Evolutionary conservation across 2,888 invertebrate genomes (phyloP).

Genomic region (Eulithis testata): DNA sequence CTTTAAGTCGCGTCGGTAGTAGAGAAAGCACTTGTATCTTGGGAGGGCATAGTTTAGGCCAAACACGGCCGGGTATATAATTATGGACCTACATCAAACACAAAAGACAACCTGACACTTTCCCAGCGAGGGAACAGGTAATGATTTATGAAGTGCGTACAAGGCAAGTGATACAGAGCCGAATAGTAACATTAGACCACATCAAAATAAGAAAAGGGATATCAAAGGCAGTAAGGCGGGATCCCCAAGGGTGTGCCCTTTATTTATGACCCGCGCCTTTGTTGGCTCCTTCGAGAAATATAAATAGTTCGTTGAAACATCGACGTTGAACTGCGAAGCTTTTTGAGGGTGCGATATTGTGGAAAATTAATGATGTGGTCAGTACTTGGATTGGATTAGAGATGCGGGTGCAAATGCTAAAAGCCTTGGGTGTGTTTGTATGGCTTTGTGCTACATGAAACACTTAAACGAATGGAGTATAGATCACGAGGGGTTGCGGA

Average conservation of each 20-base stretch:
- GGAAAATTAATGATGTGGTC: constrained; percentile 84
- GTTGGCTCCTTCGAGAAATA: constrained; percentile 77
- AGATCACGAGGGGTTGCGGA: constrained; percentile 49
- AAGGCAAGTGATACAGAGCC: constrained; percentile 69
- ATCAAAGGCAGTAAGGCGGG: constrained; percentile 80
- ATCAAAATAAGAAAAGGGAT: constrained; percentile 81
- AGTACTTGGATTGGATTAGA: constrained; percentile 79
- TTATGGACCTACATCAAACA: constrained; percentile 25
- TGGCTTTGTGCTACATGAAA: constrained; percentile 77
- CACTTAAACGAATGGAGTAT: constrained; percentile 66
- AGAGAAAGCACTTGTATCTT: not conserved
- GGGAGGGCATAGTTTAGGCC: not conserved
- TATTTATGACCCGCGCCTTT: constrained; percentile 80
- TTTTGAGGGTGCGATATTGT: constrained; percentile 80
- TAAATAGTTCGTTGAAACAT: constrained; percentile 83
- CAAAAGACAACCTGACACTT: constrained; percentile 40
- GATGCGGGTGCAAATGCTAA: constrained; percentile 70
- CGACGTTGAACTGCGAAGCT: constrained; percentile 67
- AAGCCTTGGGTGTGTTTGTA: constrained; percentile 73
- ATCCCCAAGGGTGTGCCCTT: constrained; percentile 73
- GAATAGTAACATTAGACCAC: constrained; percentile 74
- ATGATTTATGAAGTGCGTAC: constrained; percentile 77
- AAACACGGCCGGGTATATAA: constrained; percentile 8
- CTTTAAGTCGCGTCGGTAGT: no score
- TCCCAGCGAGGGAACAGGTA: constrained; percentile 59